phyloP scores from a whole-genome alignment of 2,113 vertebrate species.

The Notothenia rossii region DNA sequence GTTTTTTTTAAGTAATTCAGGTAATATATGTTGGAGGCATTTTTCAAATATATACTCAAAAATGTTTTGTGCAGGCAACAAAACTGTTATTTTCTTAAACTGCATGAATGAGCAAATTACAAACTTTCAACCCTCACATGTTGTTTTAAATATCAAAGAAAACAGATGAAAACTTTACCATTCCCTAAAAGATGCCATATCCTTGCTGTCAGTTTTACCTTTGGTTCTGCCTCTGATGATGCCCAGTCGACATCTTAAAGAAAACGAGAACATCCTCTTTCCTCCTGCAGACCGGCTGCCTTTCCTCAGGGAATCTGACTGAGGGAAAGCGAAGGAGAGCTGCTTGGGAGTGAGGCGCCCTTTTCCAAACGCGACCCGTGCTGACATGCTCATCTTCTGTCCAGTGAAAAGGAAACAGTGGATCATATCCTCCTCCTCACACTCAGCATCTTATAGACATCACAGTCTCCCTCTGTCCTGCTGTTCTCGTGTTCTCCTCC shows the following conservation, averaged over 20 bases:
- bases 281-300: slow-evolving; percentile 64
- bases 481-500: slow-evolving; percentile 47
- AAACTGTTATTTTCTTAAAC: background rate
- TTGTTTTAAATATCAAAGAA: background rate
- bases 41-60: background rate
- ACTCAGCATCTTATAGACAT: slow-evolving; percentile 28
- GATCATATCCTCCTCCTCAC: slow-evolving; percentile 37
- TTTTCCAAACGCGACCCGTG: slow-evolving; percentile 70
- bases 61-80: background rate
- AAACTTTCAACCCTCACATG: background rate
- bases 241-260: slow-evolving; percentile 82
- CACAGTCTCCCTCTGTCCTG: slow-evolving; percentile 33
- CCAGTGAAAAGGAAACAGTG: slow-evolving; percentile 25
- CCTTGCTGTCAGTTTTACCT: slow-evolving; percentile 63
- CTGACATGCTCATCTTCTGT: slow-evolving; percentile 68
- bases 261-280: slow-evolving; percentile 82
- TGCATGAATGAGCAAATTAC: background rate
- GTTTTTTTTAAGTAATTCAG: background rate
- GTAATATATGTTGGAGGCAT: background rate
- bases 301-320: slow-evolving; percentile 67
- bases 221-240: slow-evolving; percentile 81
- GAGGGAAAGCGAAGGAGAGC: slow-evolving; percentile 69
- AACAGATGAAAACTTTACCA: background rate
- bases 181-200: background rate
- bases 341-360: slow-evolving; percentile 65